Base-by-base conservation (phyloP, 2,888 invertebrate species). In the Sepiola atlantica region DNA sequence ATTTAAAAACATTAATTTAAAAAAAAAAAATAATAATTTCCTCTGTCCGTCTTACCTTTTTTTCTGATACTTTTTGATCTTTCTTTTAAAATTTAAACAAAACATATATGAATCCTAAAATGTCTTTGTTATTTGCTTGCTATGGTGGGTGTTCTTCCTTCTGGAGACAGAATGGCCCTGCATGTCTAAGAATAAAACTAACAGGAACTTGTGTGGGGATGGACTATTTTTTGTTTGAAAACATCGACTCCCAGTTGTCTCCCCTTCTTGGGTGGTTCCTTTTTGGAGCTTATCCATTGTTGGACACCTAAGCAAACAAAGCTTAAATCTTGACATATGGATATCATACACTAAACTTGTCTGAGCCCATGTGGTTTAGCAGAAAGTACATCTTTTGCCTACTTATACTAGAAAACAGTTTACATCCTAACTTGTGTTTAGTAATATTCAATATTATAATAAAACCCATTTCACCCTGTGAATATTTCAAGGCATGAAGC, bases 231-330 rank as follows among this genome's bases (percentile, higher is more conserved):
- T n/a, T n/a, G 77, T 77, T 77, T 77, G 77, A 77, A 77, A n/a
- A 77, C 77, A 77, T 77, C n/a, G n/a, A n/a, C 77, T 77, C 77
- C 77, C 77, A 77, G 32, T 77, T 77, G 77, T 77, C 77, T 77
- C 77, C n/a, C n/a, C 77, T 77, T 77, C 77, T 77, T 77, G 77
- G 77, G 77, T 77, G 77, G 77, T n/a, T 77, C 77, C 77, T 32
- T n/a, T 14, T 77, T 32, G n/a, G 77, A 77, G 77, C 32, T n/a
- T 77, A 77, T n/a, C 77, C 77, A 77, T 18, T 77, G 77, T 77
- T 14, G n/a, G 2, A n/a, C 77, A 77, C 77, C 77, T 77, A 77
- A 77, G n/a, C 77, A 77, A 77, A 77, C n/a, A 77, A n/a, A 18
- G 77, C n/a, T 32, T 77, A n/a, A 77, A 77, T 77, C 77, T 77